A percentile compares a stretch with the other conserved stretches of the same genome.
phyloP scores from a whole-genome alignment of 2,888 invertebrate genomes.

The Brenthis daphne region DNA sequence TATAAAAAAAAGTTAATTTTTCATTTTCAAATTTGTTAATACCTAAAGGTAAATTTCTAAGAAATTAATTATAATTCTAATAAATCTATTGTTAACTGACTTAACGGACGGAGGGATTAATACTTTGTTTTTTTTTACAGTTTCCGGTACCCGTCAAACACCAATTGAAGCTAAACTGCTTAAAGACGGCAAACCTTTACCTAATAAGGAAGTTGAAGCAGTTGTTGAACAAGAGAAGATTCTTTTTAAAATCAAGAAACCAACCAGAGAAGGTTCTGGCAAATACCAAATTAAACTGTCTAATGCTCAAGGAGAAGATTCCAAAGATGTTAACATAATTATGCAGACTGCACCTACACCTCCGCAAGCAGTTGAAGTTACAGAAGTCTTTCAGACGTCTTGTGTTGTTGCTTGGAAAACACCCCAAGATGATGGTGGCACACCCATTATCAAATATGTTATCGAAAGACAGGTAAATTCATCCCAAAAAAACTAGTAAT shows the following conservation, averaged over 20 bases:
- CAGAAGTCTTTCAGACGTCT: constrained; percentile 93
- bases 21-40: background rate
- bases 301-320: constrained; percentile 96
- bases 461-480: constrained; percentile 88
- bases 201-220: constrained; percentile 94
- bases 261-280: constrained; percentile 92
- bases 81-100: too few relatives aligned
- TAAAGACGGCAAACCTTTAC: constrained; percentile 94
- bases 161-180: constrained; percentile 94
- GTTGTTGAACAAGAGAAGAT: constrained; percentile 95
- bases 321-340: constrained; percentile 90
- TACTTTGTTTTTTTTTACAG: constrained; percentile 63
- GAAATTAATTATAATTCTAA: too few relatives aligned
- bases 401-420: constrained; percentile 94
- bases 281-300: constrained; percentile 95
- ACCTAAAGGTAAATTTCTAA: too few relatives aligned
- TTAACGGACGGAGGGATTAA: too few relatives aligned
- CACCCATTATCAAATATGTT: constrained; percentile 91
- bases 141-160: constrained; percentile 93
- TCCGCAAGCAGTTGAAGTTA: constrained; percentile 92
- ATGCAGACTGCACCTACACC: constrained; percentile 95
- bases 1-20: background rate
- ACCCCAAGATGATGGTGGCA: constrained; percentile 94
- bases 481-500: background rate
- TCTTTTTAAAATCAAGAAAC: constrained; percentile 95